Base-by-base conservation (phyloP, 2,888 invertebrate genomes). In the Drosophila tripunctata region DNA sequence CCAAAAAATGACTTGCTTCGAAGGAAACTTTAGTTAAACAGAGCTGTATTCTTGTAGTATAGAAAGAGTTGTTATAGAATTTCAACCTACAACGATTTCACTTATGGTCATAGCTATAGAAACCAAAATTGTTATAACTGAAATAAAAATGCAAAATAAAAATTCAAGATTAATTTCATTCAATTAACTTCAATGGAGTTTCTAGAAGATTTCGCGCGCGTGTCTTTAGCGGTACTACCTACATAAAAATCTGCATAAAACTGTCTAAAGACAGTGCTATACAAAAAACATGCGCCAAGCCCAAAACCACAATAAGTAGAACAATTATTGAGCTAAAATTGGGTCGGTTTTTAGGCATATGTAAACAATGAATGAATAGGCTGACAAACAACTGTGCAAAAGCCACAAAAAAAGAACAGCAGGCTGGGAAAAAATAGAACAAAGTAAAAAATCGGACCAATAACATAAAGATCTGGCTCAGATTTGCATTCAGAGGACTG, bases 311-410 rank as follows among this genome's bases (percentile, higher is more conserved):
- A 82, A 82, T 67, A 82, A 88, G 44, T 88, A 69, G 58, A 21
- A 58, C 69, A 83, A 88, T 88, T 76, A 83, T 83, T 82, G 67
- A 67, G 35, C 10, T 65, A 77, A 88, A 83, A 88, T 81, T 87
- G 43, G 76, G 68, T 64, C 88, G 73, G 27, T 30, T 30, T 21
- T 24, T 14, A n/a, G 27, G 7, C 2, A 19, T 41, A 6, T 14
- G 36, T 56, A 44, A 64, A 72, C 73, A 65, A 70, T 67, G 48
- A 17, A 43, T 30, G 10, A 31, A 43, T 31, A 63, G n/a, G 30
- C 27, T 19, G 19, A 15, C 27, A 44, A 50, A 61, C 43, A 68
- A 68, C 33, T 40, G 24, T 27, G 30, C 15, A 4, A 38, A 67
- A 60, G 51, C 66, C 52, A 78, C 69, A 31, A 65, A 74, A 71